These are phyloP conservation scores for Hedychridium roseum DNA, from an alignment of 2,888 invertebrate species.

Conservation along the genomic window DNA sequence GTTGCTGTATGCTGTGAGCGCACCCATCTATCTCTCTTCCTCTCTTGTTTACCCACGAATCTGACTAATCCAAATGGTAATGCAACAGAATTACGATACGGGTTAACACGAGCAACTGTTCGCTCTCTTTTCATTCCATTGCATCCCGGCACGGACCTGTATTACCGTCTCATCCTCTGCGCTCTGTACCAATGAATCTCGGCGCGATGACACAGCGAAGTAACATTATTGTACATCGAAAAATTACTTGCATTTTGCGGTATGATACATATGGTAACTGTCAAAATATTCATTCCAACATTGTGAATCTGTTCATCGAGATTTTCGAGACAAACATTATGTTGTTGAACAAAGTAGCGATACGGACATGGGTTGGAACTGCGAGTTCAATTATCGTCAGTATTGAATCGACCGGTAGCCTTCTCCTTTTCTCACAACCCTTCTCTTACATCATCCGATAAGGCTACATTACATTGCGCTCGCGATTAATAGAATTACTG, in stretches of 20 bases:
- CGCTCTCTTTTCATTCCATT: too few relatives aligned
- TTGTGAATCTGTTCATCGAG: too few relatives aligned
- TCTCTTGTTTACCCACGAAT: constrained; percentile 53
- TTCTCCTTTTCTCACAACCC: too few relatives aligned
- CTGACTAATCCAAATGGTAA: constrained; percentile 58
- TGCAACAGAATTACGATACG: constrained; percentile 52
- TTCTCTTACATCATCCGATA: constrained; percentile 13
- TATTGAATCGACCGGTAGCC: constrained; percentile 52
- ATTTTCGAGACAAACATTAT: too few relatives aligned
- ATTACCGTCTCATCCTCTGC: constrained; percentile 20
- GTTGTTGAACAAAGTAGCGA: constrained; percentile 11
- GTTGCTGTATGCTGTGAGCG: constrained; percentile 38
- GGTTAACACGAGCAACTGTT: constrained; percentile 9
- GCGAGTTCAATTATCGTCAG: constrained; percentile 53
- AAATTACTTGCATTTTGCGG: background rate
- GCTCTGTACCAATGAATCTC: constrained; percentile 40
- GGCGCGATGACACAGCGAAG: too few relatives aligned
- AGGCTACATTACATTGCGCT: constrained; percentile 9
- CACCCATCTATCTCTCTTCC: constrained; percentile 47
- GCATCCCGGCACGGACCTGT: constrained; percentile 7
- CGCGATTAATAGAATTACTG: too few relatives aligned
- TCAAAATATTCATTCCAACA: background rate
- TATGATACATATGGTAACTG: background rate
- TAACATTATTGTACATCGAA: background rate
- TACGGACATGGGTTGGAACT: constrained; percentile 47